These are phyloP conservation scores for Papilio polytes DNA, from an alignment of 1,140 invertebrate species.

Conservation along the genomic window DNA sequence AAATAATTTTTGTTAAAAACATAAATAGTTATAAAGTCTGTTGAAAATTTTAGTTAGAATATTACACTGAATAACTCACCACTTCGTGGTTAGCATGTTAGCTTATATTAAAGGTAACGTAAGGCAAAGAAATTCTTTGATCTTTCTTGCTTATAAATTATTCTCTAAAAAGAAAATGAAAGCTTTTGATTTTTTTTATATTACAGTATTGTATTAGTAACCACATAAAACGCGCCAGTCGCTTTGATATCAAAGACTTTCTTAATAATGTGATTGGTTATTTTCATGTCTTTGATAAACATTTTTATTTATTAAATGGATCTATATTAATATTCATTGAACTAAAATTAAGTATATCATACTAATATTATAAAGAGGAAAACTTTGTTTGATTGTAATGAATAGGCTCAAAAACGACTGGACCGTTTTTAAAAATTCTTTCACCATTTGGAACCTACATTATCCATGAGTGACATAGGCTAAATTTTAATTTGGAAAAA, in stretches of 20 bases:
- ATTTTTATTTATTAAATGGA: not conserved
- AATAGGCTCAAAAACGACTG: too few relatives aligned
- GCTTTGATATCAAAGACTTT: slow-evolving; percentile 5
- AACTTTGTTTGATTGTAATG: too few relatives aligned
- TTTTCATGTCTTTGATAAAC: slow-evolving; percentile 12
- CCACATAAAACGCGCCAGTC: not conserved
- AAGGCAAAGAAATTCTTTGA: slow-evolving; percentile 10
- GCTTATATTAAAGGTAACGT: not conserved
- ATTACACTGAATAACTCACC: not conserved
- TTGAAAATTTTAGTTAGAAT: not conserved
- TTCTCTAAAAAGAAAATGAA: slow-evolving; percentile 9
- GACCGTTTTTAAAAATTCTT: too few relatives aligned
- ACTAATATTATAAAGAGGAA: not conserved
- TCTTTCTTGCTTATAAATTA: slow-evolving; percentile 14
- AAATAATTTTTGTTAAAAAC: too few relatives aligned
- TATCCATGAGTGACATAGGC: too few relatives aligned
- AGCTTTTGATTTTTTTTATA: not conserved
- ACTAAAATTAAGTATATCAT: not conserved
- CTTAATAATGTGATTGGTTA: not conserved
- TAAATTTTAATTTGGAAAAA: too few relatives aligned
- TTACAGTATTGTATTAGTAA: not conserved
- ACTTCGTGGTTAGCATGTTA: not conserved
- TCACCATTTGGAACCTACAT: too few relatives aligned
- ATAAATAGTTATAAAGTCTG: too few relatives aligned
- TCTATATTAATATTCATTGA: not conserved